Evolutionary conservation across 2,113 vertebrate genomes (phyloP).

Genomic region (Anoura caudifer): DNA sequence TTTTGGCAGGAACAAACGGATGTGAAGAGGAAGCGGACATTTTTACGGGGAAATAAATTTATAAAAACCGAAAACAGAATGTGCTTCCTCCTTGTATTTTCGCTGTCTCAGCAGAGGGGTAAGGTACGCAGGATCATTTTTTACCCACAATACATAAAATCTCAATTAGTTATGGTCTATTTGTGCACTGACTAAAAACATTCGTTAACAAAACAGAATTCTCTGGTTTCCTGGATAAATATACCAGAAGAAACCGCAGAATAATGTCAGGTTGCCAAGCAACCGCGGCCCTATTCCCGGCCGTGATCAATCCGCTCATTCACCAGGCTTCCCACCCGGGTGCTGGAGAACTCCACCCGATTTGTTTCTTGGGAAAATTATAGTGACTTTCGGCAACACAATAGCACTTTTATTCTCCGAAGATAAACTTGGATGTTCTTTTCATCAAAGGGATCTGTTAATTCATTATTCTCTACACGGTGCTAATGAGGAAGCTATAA

Average conservation of each 20-base stretch:
- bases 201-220: constrained; percentile 78
- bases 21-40: not conserved
- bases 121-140: constrained; percentile 41
- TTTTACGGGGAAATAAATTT: not conserved
- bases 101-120: constrained; percentile 1
- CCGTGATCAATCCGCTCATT: constrained; percentile 83
- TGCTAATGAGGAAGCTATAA: constrained; percentile 82
- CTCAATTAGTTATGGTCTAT: constrained; percentile 55
- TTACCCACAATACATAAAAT: constrained; percentile 36
- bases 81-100: not conserved
- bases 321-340: constrained; percentile 76
- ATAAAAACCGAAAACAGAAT: not conserved
- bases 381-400: constrained; percentile 78
- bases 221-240: constrained; percentile 80
- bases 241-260: constrained; percentile 80
- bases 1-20: not conserved
- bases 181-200: constrained; percentile 66
- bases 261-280: constrained; percentile 83
- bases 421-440: constrained; percentile 82
- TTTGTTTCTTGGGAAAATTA: constrained; percentile 78
- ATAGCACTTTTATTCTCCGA: constrained; percentile 77
- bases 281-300: constrained; percentile 78
- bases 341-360: constrained; percentile 77
- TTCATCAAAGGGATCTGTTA: constrained; percentile 79
- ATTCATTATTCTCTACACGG: constrained; percentile 80